Percentiles rank a stretch among this genome's conserved stretches.
Evolutionary conservation across 2,888 invertebrate genomes (phyloP).

Genomic region (Arge pagana): DNA sequence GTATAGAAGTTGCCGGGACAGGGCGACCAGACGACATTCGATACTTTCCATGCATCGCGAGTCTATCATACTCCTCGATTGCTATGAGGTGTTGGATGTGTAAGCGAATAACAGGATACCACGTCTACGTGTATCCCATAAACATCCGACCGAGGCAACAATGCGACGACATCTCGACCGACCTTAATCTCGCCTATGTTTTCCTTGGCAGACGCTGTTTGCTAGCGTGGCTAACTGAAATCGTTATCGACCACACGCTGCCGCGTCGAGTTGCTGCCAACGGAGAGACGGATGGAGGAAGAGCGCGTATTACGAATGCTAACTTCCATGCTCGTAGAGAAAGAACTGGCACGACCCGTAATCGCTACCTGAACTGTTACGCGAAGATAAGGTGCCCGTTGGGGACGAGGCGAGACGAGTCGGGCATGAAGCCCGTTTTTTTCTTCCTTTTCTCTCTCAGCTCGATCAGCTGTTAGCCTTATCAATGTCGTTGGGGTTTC

Average conservation of each 20-base stretch:
- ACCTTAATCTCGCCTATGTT: constrained; percentile 13
- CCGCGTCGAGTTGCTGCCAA: constrained; percentile 33
- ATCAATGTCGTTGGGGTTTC: no score
- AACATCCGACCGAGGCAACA: constrained; percentile 44
- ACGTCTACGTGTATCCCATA: constrained; percentile 58
- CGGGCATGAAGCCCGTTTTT: no score
- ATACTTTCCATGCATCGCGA: constrained; percentile 17
- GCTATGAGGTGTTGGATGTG: constrained; percentile 43
- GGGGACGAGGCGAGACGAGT: not conserved
- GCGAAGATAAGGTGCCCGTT: constrained; percentile 5
- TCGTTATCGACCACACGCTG: constrained; percentile 51
- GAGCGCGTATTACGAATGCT: constrained; percentile 3
- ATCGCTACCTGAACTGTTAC: constrained; percentile 14
- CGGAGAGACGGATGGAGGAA: no score
- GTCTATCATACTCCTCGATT: not conserved
- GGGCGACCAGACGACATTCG: constrained; percentile 18
- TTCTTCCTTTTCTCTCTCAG: no score
- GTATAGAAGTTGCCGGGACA: no score
- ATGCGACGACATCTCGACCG: constrained; percentile 16
- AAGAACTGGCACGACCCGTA: constrained; percentile 12
- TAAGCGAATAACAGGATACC: constrained; percentile 58
- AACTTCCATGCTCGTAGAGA: not conserved
- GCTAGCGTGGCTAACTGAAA: not conserved
- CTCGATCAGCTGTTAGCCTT: no score
- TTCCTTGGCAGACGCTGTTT: constrained; percentile 3